phyloP scores from a whole-genome alignment of 92 coral and sea anemone genomes.

The Plumapathes pennacea region DNA sequence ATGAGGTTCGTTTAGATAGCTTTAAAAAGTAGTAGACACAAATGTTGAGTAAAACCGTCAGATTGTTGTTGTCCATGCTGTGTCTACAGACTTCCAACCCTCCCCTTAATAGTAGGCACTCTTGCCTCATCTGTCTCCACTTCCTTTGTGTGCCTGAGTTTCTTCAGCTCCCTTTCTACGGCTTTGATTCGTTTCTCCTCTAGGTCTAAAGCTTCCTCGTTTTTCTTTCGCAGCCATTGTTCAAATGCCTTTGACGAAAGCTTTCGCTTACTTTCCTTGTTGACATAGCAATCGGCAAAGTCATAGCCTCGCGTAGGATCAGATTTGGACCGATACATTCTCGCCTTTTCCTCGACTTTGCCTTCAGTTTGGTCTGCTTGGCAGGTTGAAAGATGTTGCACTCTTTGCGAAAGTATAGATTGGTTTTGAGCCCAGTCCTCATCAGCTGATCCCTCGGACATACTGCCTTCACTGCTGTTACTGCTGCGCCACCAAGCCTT shows the following conservation, averaged over 20 bases:
- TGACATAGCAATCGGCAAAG: background rate
- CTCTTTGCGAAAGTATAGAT: too few species aligned
- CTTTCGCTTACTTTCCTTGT: background rate
- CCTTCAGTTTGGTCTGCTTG: background rate
- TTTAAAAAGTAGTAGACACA: too few species aligned
- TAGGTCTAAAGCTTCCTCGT: constrained; percentile 50
- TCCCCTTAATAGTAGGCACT: background rate
- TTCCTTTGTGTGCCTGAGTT: too few species aligned
- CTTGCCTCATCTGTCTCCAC: constrained; percentile 16
- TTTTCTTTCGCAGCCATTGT: constrained; percentile 57
- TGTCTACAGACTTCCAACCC: background rate
- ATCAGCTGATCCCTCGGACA: too few species aligned
- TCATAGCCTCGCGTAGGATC: background rate
- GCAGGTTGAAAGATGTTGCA: background rate
- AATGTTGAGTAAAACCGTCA: too few species aligned
- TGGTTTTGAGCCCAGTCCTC: too few species aligned
- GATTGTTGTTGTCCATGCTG: too few species aligned
- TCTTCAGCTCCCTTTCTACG: too few species aligned
- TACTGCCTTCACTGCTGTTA: too few species aligned
- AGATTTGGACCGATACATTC: background rate
- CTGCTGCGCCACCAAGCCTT: too few species aligned
- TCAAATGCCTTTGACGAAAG: constrained; percentile 8
- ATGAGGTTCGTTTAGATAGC: too few species aligned
- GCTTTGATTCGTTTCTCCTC: constrained; percentile 35
- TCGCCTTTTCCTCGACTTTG: background rate